phyloP scores from a whole-genome alignment of 2,797 vertebrate species.

The Sebastes melanostomus region DNA sequence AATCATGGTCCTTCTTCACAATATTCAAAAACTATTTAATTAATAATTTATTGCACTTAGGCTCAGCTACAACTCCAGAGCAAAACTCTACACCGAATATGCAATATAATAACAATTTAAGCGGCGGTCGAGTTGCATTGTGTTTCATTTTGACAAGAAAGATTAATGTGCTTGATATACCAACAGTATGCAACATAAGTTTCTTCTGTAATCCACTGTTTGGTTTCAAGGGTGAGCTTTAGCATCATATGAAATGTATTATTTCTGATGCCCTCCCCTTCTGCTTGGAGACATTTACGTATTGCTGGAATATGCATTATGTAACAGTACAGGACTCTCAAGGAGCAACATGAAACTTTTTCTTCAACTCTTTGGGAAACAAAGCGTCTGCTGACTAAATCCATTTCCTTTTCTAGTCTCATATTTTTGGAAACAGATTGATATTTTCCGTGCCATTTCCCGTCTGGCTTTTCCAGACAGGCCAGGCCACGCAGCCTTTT shows the following conservation, averaged over 20 bases:
- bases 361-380: conserved; percentile 6
- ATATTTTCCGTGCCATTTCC: conserved; percentile 62
- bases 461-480: conserved; percentile 33
- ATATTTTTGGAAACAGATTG: conserved; percentile 34
- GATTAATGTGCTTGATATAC: not conserved
- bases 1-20: not conserved
- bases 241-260: not conserved
- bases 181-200: not conserved
- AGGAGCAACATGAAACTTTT: conserved; percentile 19
- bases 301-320: conserved; percentile 15
- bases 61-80: not conserved
- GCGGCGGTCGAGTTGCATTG: not conserved
- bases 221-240: not conserved
- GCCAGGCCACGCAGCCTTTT: conserved; percentile 10
- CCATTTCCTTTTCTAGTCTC: not conserved
- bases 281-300: not conserved
- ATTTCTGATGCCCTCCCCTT: not conserved
- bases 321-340: conserved; percentile 8
- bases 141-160: not conserved
- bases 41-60: not conserved
- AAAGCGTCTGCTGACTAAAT: conserved; percentile 23
- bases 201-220: not conserved
- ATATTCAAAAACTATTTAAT: not conserved
- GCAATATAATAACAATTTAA: not conserved
- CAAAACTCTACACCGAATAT: not conserved